These are phyloP conservation scores for Puma concolor DNA, from an alignment of 2,113 vertebrate species.

Conservation along the genomic window DNA sequence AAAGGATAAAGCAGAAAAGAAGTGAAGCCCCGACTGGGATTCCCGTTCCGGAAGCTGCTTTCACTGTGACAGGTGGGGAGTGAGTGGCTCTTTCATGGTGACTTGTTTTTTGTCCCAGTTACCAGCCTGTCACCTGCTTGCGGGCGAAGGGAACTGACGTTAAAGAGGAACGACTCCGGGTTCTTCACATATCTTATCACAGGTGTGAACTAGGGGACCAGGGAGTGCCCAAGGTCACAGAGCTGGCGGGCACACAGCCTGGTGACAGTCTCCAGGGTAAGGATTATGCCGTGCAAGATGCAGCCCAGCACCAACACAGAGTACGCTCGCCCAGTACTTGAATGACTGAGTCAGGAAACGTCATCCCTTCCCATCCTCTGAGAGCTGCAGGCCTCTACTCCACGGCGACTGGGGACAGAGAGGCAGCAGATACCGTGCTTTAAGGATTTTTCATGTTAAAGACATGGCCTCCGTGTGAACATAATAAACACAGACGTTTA, in stretches of 20 bases:
- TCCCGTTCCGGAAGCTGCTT: accelerated
- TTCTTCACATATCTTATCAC: accelerated
- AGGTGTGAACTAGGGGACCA: accelerated
- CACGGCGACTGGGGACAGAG: background rate
- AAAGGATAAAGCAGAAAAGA: background rate
- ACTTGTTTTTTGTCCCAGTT: background rate
- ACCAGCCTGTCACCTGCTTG: background rate
- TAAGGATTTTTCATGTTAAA: too few species aligned
- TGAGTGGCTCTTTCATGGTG: accelerated
- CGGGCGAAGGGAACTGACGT: background rate
- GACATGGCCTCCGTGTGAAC: accelerated
- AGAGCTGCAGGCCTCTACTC: background rate
- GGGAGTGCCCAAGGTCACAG: accelerated
- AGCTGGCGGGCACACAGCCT: background rate
- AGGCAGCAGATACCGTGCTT: background rate
- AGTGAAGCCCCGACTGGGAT: background rate
- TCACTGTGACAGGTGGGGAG: background rate
- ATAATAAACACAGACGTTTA: background rate
- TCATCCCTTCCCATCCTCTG: background rate
- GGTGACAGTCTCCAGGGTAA: background rate
- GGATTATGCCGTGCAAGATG: accelerated
- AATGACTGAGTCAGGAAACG: background rate
- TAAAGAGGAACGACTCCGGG: background rate
- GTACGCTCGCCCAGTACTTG: background rate
- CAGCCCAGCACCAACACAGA: background rate